Evolutionary conservation across 2,888 invertebrate genomes (phyloP).

Genomic region (Sicus ferrugineus): DNA sequence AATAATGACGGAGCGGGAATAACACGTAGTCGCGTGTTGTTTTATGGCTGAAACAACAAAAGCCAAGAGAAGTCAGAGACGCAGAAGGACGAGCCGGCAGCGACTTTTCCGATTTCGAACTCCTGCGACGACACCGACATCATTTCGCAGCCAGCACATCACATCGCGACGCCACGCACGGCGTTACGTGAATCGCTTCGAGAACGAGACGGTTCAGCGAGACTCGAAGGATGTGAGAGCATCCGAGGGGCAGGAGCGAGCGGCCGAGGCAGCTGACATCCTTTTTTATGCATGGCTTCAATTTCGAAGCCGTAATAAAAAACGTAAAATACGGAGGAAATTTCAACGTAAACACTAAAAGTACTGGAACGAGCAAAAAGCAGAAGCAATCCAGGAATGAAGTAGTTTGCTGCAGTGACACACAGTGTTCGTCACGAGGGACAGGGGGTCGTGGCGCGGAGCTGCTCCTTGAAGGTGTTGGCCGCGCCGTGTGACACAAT

Average conservation of each 20-base stretch:
- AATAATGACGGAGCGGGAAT: slow-evolving; percentile 46
- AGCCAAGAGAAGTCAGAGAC: background rate
- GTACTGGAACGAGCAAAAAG: background rate
- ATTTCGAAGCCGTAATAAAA: slow-evolving; percentile 12
- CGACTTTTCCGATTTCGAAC: background rate
- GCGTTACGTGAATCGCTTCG: too few species aligned
- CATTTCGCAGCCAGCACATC: too few species aligned
- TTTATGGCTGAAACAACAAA: slow-evolving; percentile 39
- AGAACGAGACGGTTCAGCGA: too few species aligned
- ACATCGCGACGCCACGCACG: too few species aligned
- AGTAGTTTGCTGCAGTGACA: slow-evolving; percentile 19
- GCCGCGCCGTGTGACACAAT: slow-evolving; percentile 24
- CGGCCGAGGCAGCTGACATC: slow-evolving; percentile 23
- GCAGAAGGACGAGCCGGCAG: slow-evolving; percentile 1
- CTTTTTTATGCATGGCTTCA: slow-evolving; percentile 34
- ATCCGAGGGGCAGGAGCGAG: slow-evolving; percentile 4
- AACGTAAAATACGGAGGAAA: slow-evolving; percentile 5
- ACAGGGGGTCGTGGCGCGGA: background rate
- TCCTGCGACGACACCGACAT: background rate
- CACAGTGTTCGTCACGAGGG: slow-evolving; percentile 5
- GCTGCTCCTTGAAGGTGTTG: slow-evolving; percentile 1
- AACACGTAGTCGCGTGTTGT: slow-evolving; percentile 47
- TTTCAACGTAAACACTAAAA: background rate
- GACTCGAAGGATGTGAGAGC: too few species aligned
- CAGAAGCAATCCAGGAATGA: background rate